Conservation (phyloP, 2,797 vertebrate species). For the Heteromormyrus szaboi region DNA sequence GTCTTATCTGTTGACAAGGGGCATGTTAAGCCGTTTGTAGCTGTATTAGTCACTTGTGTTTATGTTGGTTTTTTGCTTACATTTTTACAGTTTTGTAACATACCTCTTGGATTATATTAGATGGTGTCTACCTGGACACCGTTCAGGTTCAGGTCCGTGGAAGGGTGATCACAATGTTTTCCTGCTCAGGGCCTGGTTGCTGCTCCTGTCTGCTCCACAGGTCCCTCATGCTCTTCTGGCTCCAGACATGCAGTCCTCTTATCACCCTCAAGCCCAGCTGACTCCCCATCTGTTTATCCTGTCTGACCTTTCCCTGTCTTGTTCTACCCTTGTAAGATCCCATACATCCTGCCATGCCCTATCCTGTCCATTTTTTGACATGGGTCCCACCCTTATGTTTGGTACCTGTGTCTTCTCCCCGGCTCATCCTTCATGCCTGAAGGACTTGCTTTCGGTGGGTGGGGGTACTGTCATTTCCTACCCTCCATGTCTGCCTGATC, state of each 20-base stretch:
- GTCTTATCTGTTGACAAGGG: not conserved
- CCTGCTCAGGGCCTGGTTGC: not conserved
- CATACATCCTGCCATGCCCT: not conserved
- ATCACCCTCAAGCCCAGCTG: not conserved
- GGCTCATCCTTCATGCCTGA: not conserved
- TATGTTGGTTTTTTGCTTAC: not conserved
- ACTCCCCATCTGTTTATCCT: not conserved
- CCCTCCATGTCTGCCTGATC: not conserved
- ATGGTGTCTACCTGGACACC: not conserved
- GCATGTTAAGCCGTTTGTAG: not conserved
- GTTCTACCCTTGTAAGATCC: not conserved
- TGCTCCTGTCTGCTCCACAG: not conserved
- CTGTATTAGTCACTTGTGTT: not conserved
- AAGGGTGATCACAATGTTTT: not conserved
- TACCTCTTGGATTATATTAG: not conserved
- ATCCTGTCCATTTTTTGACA: not conserved
- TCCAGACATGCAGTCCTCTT: not conserved
- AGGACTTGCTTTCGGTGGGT: not conserved
- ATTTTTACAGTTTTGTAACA: not conserved
- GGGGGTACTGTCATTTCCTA: not conserved
- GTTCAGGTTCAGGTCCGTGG: not conserved
- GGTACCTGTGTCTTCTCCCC: not conserved
- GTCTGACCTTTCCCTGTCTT: not conserved
- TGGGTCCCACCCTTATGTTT: not conserved
- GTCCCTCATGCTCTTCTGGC: not conserved